phyloP scores from a whole-genome alignment of 92 coral and sea anemone genomes.

The Metridium senile region DNA sequence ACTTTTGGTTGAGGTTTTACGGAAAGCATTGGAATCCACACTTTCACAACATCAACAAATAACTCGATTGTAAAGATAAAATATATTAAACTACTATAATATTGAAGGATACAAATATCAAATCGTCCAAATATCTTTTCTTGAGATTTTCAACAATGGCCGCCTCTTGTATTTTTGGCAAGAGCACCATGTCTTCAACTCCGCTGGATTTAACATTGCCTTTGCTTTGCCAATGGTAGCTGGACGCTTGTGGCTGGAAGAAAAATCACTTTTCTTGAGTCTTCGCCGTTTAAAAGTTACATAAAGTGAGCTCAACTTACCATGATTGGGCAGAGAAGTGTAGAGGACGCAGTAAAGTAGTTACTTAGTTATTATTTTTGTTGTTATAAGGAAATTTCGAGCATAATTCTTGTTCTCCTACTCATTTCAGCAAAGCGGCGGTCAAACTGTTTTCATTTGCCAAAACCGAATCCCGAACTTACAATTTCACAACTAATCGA shows the following conservation, averaged over 20 bases:
- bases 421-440: slow-evolving; percentile 28
- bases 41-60: not conserved
- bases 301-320: slow-evolving; percentile 11
- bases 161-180: slow-evolving; percentile 97
- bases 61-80: not conserved
- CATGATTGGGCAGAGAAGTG: slow-evolving; percentile 4
- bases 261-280: not conserved
- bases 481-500: slow-evolving; percentile 30
- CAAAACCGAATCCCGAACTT: not conserved
- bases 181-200: slow-evolving; percentile 97
- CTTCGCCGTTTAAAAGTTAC: not conserved
- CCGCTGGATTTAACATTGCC: slow-evolving; percentile 98
- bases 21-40: not conserved
- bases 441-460: slow-evolving; percentile 26
- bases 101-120: slow-evolving; percentile 92
- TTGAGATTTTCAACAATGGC: slow-evolving; percentile 96
- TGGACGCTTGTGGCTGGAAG: slow-evolving; percentile 71
- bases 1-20: not conserved
- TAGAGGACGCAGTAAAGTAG: not conserved
- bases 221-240: slow-evolving; percentile 99
- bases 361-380: not conserved
- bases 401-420: not conserved
- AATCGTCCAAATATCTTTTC: slow-evolving; percentile 97
- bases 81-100: not conserved
- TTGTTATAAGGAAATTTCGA: not conserved